Evolutionary conservation across 2,113 vertebrate species (phyloP).

Genomic region (Brachionichthys hirsutus): DNA sequence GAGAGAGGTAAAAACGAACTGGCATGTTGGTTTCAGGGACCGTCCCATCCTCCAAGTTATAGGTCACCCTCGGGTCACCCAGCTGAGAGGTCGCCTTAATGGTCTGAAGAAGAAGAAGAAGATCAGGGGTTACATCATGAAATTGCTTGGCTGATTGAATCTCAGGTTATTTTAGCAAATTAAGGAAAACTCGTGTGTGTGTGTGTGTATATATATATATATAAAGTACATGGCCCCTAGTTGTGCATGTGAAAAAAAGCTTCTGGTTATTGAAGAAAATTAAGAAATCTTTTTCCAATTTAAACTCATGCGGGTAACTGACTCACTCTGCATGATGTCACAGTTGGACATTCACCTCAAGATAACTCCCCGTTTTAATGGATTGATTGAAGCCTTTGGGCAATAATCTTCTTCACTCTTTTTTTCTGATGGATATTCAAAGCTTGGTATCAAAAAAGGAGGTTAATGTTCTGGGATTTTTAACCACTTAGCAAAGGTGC

Average conservation of each 20-base stretch:
- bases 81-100: slow-evolving; percentile 86
- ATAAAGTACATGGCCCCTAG: neutral
- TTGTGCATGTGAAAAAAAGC: neutral
- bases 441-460: neutral
- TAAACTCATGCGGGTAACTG: neutral
- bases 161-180: neutral
- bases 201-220: no score
- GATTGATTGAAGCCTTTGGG: neutral
- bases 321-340: neutral
- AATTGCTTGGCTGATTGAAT: neutral
- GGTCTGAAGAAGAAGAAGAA: slow-evolving; percentile 75
- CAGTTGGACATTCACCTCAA: neutral
- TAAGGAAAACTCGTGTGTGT: neutral
- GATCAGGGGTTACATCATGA: neutral
- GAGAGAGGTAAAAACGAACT: slow-evolving; percentile 86
- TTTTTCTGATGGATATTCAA: neutral
- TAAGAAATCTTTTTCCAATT: neutral
- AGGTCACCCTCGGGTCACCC: slow-evolving; percentile 87
- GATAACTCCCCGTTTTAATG: neutral
- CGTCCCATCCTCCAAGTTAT: slow-evolving; percentile 87
- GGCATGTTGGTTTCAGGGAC: slow-evolving; percentile 90
- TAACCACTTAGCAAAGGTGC: no score
- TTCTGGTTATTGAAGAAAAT: neutral
- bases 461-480: neutral
- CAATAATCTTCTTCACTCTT: neutral